Evolutionary conservation across 2,113 vertebrate genomes (phyloP).

Genomic region (Procavia capensis): DNA sequence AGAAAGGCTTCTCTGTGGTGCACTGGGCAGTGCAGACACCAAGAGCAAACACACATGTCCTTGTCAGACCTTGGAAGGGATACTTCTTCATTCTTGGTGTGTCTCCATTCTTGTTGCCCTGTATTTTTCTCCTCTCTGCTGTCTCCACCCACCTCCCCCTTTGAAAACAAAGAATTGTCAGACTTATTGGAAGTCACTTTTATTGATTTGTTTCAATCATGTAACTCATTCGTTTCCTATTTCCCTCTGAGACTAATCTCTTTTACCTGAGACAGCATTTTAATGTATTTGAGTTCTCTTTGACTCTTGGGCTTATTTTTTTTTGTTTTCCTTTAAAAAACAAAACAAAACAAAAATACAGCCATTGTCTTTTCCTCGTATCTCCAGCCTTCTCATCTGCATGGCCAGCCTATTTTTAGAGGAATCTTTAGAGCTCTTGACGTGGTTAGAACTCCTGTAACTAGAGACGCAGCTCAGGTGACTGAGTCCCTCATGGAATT

Average conservation of each 20-base stretch:
- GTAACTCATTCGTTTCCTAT: slow-evolving; percentile 81
- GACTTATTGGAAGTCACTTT: not conserved
- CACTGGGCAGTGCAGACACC: not conserved
- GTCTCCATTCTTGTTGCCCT: not conserved
- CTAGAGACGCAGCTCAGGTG: slow-evolving; percentile 29
- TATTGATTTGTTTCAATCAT: slow-evolving; percentile 67
- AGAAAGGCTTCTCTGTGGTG: not conserved
- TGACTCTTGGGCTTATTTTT: not conserved
- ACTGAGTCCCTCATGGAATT: slow-evolving; percentile 26
- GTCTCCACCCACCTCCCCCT: not conserved
- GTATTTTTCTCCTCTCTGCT: not conserved
- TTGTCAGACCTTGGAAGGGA: not conserved
- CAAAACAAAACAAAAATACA: too few relatives aligned
- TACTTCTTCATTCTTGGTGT: not conserved
- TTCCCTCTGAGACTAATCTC: slow-evolving; percentile 67
- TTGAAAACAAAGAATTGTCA: not conserved
- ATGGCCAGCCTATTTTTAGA: not conserved
- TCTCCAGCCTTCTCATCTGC: not conserved
- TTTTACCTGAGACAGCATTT: not conserved
- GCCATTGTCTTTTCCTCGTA: not conserved
- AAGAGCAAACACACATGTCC: not conserved
- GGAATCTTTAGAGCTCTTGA: slow-evolving; percentile 29
- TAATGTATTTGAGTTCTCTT: not conserved
- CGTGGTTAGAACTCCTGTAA: not conserved
- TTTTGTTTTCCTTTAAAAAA: not conserved